These are phyloP conservation scores for Anagrus nilaparvatae DNA, from an alignment of 1,140 invertebrate species.

Conservation along the genomic window DNA sequence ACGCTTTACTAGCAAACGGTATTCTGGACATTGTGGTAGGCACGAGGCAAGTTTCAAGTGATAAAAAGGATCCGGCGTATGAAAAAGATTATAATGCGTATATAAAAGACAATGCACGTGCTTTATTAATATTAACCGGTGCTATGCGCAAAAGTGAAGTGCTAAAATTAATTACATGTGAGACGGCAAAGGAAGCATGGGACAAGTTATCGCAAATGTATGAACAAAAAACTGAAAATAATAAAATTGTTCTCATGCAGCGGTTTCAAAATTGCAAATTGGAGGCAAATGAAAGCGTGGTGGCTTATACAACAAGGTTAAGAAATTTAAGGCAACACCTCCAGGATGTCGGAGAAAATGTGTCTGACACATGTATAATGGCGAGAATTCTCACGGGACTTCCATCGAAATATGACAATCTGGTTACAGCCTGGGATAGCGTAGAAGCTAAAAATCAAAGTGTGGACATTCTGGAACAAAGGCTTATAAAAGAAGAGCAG, in stretches of 20 bases:
- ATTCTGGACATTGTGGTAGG: conserved; percentile 9
- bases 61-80: too few relatives aligned
- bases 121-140: too few relatives aligned
- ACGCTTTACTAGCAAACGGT: conserved; percentile 11
- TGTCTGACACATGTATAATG: conserved; percentile 10
- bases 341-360: conserved; percentile 13
- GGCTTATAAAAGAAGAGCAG: conserved; percentile 8
- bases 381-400: conserved; percentile 16
- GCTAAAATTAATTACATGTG: too few relatives aligned
- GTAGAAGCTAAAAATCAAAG: conserved; percentile 3
- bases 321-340: conserved; percentile 13
- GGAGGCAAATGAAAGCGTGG: conserved; percentile 6
- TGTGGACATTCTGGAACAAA: conserved; percentile 3
- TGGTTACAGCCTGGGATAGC: conserved; percentile 8
- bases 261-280: conserved; percentile 11
- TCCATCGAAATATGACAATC: conserved; percentile 11
- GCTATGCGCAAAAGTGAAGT: too few relatives aligned
- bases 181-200: not conserved
- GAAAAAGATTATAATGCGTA: too few relatives aligned
- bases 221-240: not conserved
- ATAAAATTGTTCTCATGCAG: conserved; percentile 11
- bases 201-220: not conserved
- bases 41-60: too few relatives aligned
- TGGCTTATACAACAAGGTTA: conserved; percentile 13
- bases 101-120: too few relatives aligned